These are phyloP conservation scores for Harpegnathos saltator DNA, from an alignment of 1,140 invertebrate genomes.

Conservation along the genomic window DNA sequence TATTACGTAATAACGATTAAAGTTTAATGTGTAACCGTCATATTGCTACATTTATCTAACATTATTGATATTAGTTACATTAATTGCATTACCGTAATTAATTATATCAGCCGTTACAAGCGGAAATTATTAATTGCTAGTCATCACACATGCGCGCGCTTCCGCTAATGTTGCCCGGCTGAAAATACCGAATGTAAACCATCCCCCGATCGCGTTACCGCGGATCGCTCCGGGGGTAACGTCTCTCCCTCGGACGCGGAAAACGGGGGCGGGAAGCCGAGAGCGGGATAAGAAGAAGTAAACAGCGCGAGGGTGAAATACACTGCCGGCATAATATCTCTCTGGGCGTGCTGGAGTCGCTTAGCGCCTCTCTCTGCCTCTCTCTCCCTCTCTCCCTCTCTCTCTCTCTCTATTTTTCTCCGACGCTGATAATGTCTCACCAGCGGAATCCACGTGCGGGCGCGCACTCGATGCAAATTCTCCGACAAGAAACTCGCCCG, in stretches of 20 bases:
- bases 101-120: too few species aligned
- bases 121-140: too few species aligned
- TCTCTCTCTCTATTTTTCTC: too few species aligned
- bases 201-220: too few species aligned
- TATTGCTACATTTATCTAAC: too few species aligned
- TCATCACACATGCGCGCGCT: too few species aligned
- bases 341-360: conserved; percentile 1
- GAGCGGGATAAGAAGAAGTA: neutral
- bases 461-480: conserved; percentile 36
- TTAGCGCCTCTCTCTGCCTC: neutral
- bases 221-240: too few species aligned
- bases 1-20: neutral
- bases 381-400: too few species aligned
- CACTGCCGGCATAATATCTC: conserved; percentile 22
- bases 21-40: neutral
- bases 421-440: conserved; percentile 32
- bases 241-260: neutral
- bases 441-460: conserved; percentile 22
- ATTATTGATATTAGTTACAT: too few species aligned
- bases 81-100: too few species aligned
- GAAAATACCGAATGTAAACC: too few species aligned
- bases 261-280: neutral
- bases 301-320: neutral
- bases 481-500: conserved; percentile 9
- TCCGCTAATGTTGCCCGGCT: too few species aligned